Base-by-base conservation (phyloP, 2,888 invertebrate species). In the Sacculina carcini region DNA sequence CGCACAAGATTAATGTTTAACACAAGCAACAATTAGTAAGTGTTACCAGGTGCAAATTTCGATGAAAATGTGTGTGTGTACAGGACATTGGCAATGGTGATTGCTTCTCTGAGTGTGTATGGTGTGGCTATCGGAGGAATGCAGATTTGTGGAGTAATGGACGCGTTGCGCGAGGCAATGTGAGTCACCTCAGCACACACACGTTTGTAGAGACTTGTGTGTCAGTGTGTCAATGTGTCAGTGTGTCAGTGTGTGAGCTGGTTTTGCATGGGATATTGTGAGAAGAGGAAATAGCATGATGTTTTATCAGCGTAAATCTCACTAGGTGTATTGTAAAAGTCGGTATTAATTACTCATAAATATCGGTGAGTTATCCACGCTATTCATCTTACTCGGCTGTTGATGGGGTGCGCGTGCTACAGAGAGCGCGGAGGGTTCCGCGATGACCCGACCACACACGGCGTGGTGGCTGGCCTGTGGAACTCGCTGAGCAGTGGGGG, bases 391-490 rank as follows among this genome's bases (percentile, higher is more conserved):
- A n/a, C n/a, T n/a, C n/a, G n/a, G n/a, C n/a, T n/a, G n/a, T n/a
- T n/a, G n/a, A n/a, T n/a, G n/a, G n/a, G n/a, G n/a, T n/a, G n/a
- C n/a, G n/a, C n/a, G n/a, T 42, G 12, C 10, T 12, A 3, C 10
- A 12, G 16, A 14, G 26, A 26, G 28, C 16, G 10, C 16, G 12
- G 19, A 21, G 58, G 58, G 5, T 55, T 58, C 42, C 58, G 58
- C 3, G 58, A 60, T 52, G 53, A 57, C 51, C 55, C 59, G 7
- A 54, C 53, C 10, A 57, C 58, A 23, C 58, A 60, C 51, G 60
- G 59, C 14, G 56, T 58, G 23, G 56, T 60, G 6, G 59, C 60
- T 19, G 60, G 60, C 10, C 40, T 60, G 34, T 60, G 60, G 60
- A 56, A 57, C 12, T 59, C 60, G 3, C 52, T 60, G 23, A 57